Percentiles rank a stretch among this genome's conserved stretches.
Conservation (phyloP, 1,140 invertebrate genomes). For the Maconellicoccus hirsutus region DNA sequence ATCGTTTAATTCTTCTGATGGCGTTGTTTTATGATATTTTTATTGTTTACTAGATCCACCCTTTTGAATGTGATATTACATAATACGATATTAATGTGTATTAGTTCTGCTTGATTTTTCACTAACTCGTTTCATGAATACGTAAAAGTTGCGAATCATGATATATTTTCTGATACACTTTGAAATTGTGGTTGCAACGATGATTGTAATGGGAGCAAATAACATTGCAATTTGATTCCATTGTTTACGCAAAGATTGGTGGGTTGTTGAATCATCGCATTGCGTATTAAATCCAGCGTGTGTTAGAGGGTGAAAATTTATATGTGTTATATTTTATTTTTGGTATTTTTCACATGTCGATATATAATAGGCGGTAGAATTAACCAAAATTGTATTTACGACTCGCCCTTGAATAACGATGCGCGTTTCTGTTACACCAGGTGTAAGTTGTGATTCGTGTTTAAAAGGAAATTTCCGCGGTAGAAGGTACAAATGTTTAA, state of each 20-base stretch:
- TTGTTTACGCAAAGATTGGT: no score
- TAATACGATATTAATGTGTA: background rate
- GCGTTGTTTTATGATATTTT: background rate
- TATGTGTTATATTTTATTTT: no score
- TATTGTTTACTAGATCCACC: background rate
- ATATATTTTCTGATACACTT: no score
- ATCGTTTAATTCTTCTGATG: background rate
- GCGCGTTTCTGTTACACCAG: slow-evolving; percentile 41
- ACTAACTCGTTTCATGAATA: background rate
- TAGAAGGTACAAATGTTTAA: slow-evolving; percentile 93
- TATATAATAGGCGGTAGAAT: no score
- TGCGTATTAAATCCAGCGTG: no score
- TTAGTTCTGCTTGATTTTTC: background rate
- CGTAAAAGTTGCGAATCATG: background rate
- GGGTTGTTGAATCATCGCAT: no score
- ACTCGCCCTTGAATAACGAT: slow-evolving; percentile 27
- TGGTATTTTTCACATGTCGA: no score
- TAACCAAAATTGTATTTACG: slow-evolving; percentile 20
- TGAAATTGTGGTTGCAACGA: no score
- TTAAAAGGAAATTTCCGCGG: slow-evolving; percentile 95
- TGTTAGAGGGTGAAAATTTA: no score
- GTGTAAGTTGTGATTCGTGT: slow-evolving; percentile 98
- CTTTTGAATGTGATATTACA: background rate
- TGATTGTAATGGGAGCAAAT: no score
- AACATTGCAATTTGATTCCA: no score